A percentile compares a stretch with the other conserved stretches of the same genome.
Evolutionary conservation across 2,888 invertebrate species (phyloP).

Genomic region (Eupithecia tripunctaria): DNA sequence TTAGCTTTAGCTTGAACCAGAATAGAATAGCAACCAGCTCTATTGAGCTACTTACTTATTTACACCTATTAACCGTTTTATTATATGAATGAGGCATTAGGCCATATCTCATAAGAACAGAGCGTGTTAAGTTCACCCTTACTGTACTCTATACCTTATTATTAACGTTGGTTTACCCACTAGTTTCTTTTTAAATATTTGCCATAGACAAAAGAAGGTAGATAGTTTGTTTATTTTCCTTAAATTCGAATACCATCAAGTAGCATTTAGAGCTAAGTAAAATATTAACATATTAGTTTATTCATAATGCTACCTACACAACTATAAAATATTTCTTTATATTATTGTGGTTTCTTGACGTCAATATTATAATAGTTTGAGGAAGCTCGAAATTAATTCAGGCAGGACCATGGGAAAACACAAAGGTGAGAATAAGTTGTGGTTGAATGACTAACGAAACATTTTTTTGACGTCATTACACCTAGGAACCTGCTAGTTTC

Average conservation of each 20-base stretch:
- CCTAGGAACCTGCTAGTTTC: not conserved
- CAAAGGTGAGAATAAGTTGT: not conserved
- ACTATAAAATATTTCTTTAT: not conserved
- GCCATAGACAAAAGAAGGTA: not conserved
- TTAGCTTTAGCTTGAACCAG: conserved; percentile 29
- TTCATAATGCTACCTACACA: not conserved
- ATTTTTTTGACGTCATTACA: conserved; percentile 4
- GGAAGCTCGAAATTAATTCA: not conserved
- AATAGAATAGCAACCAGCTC: conserved; percentile 20
- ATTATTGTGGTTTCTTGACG: conserved; percentile 7
- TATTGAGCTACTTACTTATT: not conserved
- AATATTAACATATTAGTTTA: not conserved
- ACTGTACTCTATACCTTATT: not conserved
- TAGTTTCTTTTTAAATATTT: not conserved
- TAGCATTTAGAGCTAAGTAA: not conserved
- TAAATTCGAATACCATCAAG: not conserved
- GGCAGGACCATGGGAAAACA: not conserved
- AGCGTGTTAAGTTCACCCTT: not conserved
- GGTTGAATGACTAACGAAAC: not conserved
- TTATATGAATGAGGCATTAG: not conserved
- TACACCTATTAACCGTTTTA: no score
- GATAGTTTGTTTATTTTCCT: not conserved
- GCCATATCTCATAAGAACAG: not conserved
- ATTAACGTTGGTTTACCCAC: not conserved
- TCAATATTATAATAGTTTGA: not conserved